These are phyloP conservation scores for Diachrysia chrysitis DNA, from an alignment of 2,888 invertebrate species.

Conservation along the genomic window DNA sequence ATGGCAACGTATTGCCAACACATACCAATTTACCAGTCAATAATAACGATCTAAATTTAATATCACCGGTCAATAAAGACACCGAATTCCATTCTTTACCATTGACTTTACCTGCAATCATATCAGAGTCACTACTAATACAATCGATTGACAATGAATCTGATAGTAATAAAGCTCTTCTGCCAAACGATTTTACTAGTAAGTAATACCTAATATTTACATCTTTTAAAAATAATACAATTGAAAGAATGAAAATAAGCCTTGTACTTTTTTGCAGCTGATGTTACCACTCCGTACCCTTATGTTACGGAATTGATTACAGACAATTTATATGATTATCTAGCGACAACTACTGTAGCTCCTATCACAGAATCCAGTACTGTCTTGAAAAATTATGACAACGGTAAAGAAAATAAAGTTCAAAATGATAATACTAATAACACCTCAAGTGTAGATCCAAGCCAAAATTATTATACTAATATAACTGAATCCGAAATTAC, in stretches of 20 bases:
- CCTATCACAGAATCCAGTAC: neutral
- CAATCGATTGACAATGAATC: neutral
- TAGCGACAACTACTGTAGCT: slow-evolving; percentile 6
- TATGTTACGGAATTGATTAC: slow-evolving; percentile 28
- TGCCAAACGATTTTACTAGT: slow-evolving; percentile 12
- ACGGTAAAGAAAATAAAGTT: neutral
- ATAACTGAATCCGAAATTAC: neutral
- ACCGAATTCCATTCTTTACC: slow-evolving; percentile 4
- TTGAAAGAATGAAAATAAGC: neutral
- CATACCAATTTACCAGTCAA: slow-evolving; percentile 1
- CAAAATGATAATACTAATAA: neutral
- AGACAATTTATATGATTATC: slow-evolving; percentile 34
- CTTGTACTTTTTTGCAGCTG: slow-evolving; percentile 21
- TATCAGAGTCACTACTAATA: neutral
- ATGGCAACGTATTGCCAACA: neutral
- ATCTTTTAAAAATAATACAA: neutral
- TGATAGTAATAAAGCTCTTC: neutral
- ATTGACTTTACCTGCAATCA: neutral
- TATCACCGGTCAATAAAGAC: neutral
- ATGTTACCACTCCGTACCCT: neutral
- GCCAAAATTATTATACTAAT: neutral
- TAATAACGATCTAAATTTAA: slow-evolving; percentile 9
- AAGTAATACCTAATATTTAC: slow-evolving; percentile 10
- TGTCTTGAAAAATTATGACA: neutral
- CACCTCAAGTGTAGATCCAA: slow-evolving; percentile 16